Conservation (phyloP, 2,797 vertebrate genomes). For the Scarus forsteni region DNA sequence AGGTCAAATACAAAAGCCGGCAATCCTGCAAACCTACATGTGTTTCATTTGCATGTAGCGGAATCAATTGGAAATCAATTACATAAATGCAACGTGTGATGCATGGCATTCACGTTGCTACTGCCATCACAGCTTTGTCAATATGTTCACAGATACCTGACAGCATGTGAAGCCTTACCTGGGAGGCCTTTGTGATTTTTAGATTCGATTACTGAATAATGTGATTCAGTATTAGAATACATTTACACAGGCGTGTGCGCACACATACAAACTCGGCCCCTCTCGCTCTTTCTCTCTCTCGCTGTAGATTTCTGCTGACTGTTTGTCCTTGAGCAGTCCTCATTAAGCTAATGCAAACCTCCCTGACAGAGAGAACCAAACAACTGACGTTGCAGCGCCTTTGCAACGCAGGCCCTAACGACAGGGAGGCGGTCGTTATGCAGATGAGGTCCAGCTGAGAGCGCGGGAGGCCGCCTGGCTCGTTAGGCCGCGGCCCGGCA, state of each 20-base stretch:
- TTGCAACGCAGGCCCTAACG: constrained; percentile 81
- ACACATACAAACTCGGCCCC: constrained; percentile 60
- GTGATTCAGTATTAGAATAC: constrained; percentile 77
- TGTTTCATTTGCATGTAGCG: constrained; percentile 78
- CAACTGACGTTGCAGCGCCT: constrained; percentile 91
- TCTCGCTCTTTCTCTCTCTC: constrained; percentile 55
- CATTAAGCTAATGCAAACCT: constrained; percentile 99
- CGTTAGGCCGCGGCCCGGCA: constrained; percentile 99
- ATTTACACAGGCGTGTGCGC: constrained; percentile 66
- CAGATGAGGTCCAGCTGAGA: constrained; percentile 99
- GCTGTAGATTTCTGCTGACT: constrained; percentile 98
- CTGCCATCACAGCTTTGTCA: constrained; percentile 76
- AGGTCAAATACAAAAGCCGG: constrained; percentile 77
- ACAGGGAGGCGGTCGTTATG: constrained; percentile 95
- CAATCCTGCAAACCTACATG: constrained; percentile 74
- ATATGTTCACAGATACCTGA: constrained; percentile 77
- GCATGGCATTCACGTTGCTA: constrained; percentile 66
- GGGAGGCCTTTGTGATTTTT: constrained; percentile 75
- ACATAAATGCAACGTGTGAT: constrained; percentile 74
- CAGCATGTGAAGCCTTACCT: constrained; percentile 73
- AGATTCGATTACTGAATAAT: constrained; percentile 83
- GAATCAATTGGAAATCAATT: constrained; percentile 83
- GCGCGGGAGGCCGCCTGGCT: constrained; percentile 94
- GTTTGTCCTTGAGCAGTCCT: constrained; percentile 99
- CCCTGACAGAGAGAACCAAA: constrained; percentile 99